These are phyloP conservation scores for Calonectris borealis DNA, from an alignment of 2,113 vertebrate genomes.

Conservation along the genomic window DNA sequence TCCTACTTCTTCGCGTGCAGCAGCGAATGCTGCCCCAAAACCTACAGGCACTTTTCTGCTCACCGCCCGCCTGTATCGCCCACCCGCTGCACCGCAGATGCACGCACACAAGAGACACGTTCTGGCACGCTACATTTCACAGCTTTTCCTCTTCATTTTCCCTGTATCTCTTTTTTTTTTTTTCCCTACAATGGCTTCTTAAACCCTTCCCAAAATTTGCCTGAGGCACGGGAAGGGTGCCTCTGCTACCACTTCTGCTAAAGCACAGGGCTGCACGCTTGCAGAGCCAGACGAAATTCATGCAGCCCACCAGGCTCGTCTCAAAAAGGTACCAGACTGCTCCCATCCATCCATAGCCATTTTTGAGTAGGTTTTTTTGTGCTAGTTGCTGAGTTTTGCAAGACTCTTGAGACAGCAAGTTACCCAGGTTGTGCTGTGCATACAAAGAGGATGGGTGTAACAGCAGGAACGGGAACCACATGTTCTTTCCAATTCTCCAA, in stretches of 20 bases:
- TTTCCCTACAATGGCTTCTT: background rate
- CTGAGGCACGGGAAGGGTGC: background rate
- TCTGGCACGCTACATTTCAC: fast-evolving
- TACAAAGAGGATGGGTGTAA: background rate
- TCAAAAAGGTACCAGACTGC: background rate
- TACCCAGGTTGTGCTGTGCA: background rate
- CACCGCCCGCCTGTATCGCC: background rate
- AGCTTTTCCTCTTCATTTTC: background rate
- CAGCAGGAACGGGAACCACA: background rate
- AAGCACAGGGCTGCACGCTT: background rate
- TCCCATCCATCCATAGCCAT: background rate
- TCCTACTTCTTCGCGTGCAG: fast-evolving
- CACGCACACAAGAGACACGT: background rate
- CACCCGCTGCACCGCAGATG: background rate
- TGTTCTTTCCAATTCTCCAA: background rate
- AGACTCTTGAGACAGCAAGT: background rate
- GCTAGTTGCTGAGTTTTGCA: background rate
- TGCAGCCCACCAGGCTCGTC: background rate
- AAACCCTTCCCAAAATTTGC: background rate
- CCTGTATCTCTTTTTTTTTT: fast-evolving
- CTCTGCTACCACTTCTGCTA: background rate
- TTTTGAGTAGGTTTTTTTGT: background rate
- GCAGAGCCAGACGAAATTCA: background rate
- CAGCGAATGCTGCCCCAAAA: background rate
- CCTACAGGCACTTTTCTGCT: too few relatives aligned